These are phyloP conservation scores for Tolmerus cingulatus DNA, from an alignment of 2,888 invertebrate genomes.

Conservation along the genomic window DNA sequence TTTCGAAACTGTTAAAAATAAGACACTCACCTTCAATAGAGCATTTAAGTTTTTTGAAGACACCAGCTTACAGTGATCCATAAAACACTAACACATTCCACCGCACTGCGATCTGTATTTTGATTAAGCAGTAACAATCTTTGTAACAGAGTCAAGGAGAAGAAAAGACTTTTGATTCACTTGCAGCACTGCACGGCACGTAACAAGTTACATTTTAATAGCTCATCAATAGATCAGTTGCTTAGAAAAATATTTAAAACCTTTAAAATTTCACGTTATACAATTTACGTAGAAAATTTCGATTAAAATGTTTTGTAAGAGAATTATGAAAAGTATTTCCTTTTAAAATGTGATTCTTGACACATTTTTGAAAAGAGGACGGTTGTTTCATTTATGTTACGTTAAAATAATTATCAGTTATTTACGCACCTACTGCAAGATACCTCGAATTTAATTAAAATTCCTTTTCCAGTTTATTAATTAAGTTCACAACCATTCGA, in stretches of 20 bases:
- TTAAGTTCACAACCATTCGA: conserved; percentile 53
- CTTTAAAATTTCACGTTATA: conserved; percentile 32
- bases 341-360: conserved; percentile 44
- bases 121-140: not conserved
- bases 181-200: conserved; percentile 2
- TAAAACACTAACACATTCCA: not conserved
- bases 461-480: conserved; percentile 34
- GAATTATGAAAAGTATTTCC: conserved; percentile 26
- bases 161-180: not conserved
- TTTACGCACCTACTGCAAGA: conserved; percentile 44
- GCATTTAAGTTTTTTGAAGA: not conserved
- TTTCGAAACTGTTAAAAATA: not conserved
- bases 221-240: conserved; percentile 9
- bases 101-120: not conserved
- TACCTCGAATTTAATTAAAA: not conserved
- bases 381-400: conserved; percentile 51
- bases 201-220: conserved; percentile 3
- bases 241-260: conserved; percentile 38
- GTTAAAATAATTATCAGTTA: conserved; percentile 42
- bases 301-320: conserved; percentile 29
- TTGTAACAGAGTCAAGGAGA: not conserved
- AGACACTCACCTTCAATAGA: conserved; percentile 3
- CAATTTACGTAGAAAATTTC: conserved; percentile 24
- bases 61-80: not conserved
- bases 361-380: conserved; percentile 53